Base-by-base conservation (phyloP, 2,888 invertebrate species). In the Ephialtes manifestator region DNA sequence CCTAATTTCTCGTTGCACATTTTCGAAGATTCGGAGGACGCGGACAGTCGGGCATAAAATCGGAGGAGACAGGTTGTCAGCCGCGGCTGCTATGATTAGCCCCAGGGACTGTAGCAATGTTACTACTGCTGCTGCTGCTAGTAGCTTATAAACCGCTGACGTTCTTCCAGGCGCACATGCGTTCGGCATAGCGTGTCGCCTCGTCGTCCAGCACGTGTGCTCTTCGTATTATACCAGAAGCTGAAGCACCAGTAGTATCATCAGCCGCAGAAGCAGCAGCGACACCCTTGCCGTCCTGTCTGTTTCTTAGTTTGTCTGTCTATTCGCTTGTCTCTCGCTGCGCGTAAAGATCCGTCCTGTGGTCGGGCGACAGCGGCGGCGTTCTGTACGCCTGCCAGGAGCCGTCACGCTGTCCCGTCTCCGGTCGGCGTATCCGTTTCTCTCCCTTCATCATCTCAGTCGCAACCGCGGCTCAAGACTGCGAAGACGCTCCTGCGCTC, bases 1-100 rank as follows among this genome's bases (percentile, higher is more conserved):
- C 43, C 39, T 28, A 5, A 7, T 51, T 76, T 71, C 70, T 51
- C 20, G 39, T 70, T 24, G 65, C 15, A 18, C 48, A 24, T 15
- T 55, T 31, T 35, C 74, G 60, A 78, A 84, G 74, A 81, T 81
- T 85, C 83, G 68, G 78, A 77, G 86, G 86, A 85, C 81, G 48
- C 63, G 63, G 70, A 87, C 79, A 89, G 92, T 89, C 91, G 92
- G 91, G 92, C 93, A 90, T 92, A 92, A 94, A 94, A 94, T 93
- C 92, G 91, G 92, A 93, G 93, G 94, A 93, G 94, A 93, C 94
- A 94, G 94, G 93, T 94, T 94, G 94, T 94, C 94, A 94, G 90
- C 88, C 90, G 88, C 87, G 87, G 85, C 55, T 88, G 93, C 93
- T 94, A 93, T 93, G 92, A 93, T 93, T 94, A 93, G 93, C 92